Base-by-base conservation (phyloP, 2,888 invertebrate genomes). In the Biston stratarius region DNA sequence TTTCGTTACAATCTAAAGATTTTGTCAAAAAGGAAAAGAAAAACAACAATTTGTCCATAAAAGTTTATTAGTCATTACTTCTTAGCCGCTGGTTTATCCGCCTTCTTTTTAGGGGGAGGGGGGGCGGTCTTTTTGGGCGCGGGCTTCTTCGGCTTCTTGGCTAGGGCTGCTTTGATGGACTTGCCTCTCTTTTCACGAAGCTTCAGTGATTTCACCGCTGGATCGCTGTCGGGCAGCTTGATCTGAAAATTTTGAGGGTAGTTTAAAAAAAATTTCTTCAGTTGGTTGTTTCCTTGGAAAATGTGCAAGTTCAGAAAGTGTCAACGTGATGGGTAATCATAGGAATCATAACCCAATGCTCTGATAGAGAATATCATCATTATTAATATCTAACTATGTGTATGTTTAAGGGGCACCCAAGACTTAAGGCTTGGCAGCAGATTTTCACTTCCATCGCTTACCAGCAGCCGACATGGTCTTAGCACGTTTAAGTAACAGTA, bases 101-200 rank as follows among this genome's bases (percentile, higher is more conserved):
- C 77, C 82, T 84, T 88, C 79, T 89, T 90, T 76, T 91, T 92
- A 55, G 90, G 88, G 0, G 93, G 87, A 0, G 93, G 92, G 0
- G 92, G 91, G 0, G 92, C 78, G 5, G 90, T 94, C 67, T 94
- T 94, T 83, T 94, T 91, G 0, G 82, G 82, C n/a, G 74, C 87
- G 0, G 92, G 88, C 86, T 94, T 92, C 85, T 95, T 95, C 24
- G 94, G 94, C 70, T 95, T 95, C 74, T 92, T 94, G 1, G 94
- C 87, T 42, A 92, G 85, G 0, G 92, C 94, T 42, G 95, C 92
- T 77, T 94, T 90, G 71, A 95, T 92, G 2, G 91, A 86, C 66
- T 90, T 94, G n/a, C 90, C 85, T 60, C 95, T 89, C 68, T 84
- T 92, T 42, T 92, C 91, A 59, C 95, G 90, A 5, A 95, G 80